Evolutionary conservation across 2,113 vertebrate genomes (phyloP).

Genomic region (Cinclus mexicanus): DNA sequence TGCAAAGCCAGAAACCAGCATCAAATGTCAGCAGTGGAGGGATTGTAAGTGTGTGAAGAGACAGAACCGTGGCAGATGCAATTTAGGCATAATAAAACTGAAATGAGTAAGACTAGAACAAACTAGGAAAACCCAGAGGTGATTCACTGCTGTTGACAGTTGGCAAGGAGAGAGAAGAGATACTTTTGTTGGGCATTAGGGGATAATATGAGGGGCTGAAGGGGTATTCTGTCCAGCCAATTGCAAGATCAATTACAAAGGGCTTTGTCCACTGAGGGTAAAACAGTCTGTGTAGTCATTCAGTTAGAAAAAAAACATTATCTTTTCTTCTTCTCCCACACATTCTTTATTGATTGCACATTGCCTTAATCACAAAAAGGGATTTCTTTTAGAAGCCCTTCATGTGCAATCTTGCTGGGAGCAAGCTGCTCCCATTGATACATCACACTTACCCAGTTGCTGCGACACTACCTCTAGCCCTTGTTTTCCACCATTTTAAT

Average conservation of each 20-base stretch:
- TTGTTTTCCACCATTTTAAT: background rate
- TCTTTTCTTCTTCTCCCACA: background rate
- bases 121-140: conserved; percentile 18
- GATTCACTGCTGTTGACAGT: background rate
- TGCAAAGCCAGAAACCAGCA: conserved; percentile 12
- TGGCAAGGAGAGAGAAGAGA: background rate
- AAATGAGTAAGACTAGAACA: conserved; percentile 31
- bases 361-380: background rate
- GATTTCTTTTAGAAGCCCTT: background rate
- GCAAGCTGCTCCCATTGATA: background rate
- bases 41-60: background rate
- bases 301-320: background rate
- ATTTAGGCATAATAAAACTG: background rate
- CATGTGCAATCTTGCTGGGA: background rate
- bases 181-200: background rate
- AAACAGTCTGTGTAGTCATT: background rate
- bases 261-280: background rate
- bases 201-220: accelerated
- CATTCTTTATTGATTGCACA: background rate
- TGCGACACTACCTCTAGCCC: background rate
- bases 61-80: background rate
- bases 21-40: conserved; percentile 15
- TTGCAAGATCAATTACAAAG: background rate
- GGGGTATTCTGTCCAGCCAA: background rate
- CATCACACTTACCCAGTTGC: background rate